Evolutionary conservation across 2,113 vertebrate species (phyloP).

Genomic region (Puma concolor): DNA sequence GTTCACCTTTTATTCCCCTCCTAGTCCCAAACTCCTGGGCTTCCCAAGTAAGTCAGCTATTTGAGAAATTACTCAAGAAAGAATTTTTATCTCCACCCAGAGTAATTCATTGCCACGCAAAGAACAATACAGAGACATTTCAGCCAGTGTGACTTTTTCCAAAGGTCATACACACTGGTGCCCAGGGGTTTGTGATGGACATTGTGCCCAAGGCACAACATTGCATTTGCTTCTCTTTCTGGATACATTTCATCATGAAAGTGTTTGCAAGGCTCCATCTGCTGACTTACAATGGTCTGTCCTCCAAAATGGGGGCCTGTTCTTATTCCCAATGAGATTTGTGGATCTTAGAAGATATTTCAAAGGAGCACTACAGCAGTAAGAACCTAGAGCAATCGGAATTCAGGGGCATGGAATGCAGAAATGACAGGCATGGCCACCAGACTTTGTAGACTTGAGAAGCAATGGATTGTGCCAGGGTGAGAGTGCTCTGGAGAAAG

Average conservation of each 20-base stretch:
- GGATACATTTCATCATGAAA: background rate
- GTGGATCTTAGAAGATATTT: background rate
- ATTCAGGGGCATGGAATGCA: background rate
- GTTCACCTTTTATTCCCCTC: background rate
- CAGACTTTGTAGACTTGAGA: background rate
- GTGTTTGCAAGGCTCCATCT: background rate
- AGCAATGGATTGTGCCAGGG: background rate
- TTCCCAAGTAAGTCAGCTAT: slow-evolving; percentile 14
- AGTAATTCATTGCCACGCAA: slow-evolving; percentile 34
- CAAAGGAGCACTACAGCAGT: background rate
- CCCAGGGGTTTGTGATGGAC: slow-evolving; percentile 35
- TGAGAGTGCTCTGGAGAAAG: background rate
- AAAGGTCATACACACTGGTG: background rate
- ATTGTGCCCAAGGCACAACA: background rate
- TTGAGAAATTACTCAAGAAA: slow-evolving; percentile 13
- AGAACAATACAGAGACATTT: slow-evolving; percentile 54
- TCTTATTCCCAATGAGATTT: background rate
- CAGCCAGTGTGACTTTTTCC: slow-evolving; percentile 51
- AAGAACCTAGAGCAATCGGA: background rate
- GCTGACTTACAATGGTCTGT: background rate
- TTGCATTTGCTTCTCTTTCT: slow-evolving; percentile 49
- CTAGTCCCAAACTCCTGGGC: background rate
- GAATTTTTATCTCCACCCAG: background rate
- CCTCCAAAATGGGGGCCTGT: background rate
- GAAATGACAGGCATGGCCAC: background rate